Evolutionary conservation across 2,797 vertebrate species (phyloP).

Genomic region (Propithecus perrieri): DNA sequence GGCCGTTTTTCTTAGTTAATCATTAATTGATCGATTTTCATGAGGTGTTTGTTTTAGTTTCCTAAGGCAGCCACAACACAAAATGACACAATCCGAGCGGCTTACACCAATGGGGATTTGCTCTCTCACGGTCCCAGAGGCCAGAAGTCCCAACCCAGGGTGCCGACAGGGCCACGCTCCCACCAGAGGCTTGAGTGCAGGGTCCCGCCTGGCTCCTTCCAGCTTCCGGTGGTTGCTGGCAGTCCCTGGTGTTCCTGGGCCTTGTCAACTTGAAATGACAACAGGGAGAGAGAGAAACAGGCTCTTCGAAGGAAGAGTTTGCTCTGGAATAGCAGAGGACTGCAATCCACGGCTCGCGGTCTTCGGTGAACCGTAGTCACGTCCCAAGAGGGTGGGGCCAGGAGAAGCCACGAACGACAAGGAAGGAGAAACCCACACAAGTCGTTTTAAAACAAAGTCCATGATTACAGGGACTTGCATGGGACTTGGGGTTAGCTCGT

Average conservation of each 20-base stretch:
- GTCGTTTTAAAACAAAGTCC: neutral
- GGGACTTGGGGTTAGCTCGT: neutral
- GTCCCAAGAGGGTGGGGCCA: neutral
- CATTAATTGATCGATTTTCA: neutral
- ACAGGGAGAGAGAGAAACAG: neutral
- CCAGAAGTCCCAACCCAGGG: neutral
- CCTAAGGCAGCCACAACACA: neutral
- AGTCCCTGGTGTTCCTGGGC: rapidly evolving
- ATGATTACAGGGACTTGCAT: neutral
- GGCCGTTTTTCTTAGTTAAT: neutral
- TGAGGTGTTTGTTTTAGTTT: neutral
- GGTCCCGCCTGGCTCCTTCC: rapidly evolving
- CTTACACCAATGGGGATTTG: neutral
- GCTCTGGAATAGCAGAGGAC: neutral
- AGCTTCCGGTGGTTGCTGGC: rapidly evolving
- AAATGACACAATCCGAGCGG: neutral
- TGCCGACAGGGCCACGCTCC: rapidly evolving
- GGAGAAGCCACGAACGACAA: neutral
- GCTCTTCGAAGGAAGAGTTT: neutral
- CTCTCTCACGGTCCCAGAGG: neutral
- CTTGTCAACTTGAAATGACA: neutral
- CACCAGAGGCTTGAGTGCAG: rapidly evolving
- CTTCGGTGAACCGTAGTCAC: neutral
- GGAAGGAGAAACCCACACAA: neutral
- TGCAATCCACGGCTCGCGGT: neutral